Base-by-base conservation (phyloP, 2,797 vertebrate genomes). In the Sandelia bainsii region DNA sequence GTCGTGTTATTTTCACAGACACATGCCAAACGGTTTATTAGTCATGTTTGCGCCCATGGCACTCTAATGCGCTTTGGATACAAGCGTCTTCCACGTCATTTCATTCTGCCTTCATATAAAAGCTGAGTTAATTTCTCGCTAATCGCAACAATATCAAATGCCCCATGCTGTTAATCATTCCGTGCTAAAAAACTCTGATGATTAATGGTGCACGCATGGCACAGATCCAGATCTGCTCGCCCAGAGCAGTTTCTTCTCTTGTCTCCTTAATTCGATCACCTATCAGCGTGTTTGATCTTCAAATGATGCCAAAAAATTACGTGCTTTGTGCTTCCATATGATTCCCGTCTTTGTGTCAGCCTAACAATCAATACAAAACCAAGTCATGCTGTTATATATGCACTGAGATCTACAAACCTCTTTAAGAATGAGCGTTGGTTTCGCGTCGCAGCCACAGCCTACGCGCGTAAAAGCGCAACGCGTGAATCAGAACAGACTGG, bases 391-490 rank as follows among this genome's bases (percentile, higher is more conserved):
- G 1, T 17, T 14, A 11, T 13, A 19, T 37, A 2, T 27, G 49
- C 16, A 0, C 0, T 8, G 1, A 51, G 23, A 54, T 29, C 12
- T 13, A 0, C 1, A n/a, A 5, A 46, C 12, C 20, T 23, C 5
- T 16, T 50, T 1, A 22, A 65, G 20, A 23, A 27, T 2, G 25
- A 45, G 40, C 14, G 42, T 25, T 7, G 60, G 45, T 57, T 69
- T 53, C 17, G 81, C 73, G 40, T 76, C 53, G 46, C 66, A 67
- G 74, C 50, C 69, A 11, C 63, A 40, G 57, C 56, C 66, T 17
- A 23, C 50, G 82, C 79, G 91, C 84, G 89, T 90, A 92, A 91
- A 92, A 83, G 86, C 88, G 86, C 89, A 79, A 69, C 11, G 63
- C 66, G 7, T 10, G 53, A 52, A 22, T 11, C 56, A 20, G 63